These are phyloP conservation scores for Labroides dimidiatus DNA, from an alignment of 2,797 vertebrate species.

Conservation along the genomic window DNA sequence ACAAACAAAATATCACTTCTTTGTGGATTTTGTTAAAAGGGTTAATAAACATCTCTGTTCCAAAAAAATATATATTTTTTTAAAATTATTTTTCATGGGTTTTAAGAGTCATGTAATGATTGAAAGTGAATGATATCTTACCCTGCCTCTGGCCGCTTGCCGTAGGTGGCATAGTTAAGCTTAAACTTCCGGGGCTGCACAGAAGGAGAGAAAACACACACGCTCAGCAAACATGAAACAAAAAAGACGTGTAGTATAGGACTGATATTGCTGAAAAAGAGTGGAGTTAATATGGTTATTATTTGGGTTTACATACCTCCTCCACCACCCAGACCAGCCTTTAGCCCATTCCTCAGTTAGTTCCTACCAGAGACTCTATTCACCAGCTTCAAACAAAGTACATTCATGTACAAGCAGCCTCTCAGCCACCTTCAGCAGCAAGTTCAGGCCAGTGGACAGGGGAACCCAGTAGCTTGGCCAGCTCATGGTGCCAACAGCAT, in stretches of 20 bases:
- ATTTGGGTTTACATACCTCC: conserved; percentile 85
- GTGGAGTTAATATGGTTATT: conserved; percentile 76
- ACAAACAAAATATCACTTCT: too few relatives aligned
- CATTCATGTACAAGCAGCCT: conserved; percentile 81
- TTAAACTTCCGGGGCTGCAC: conserved; percentile 88
- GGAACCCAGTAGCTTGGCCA: conserved; percentile 74
- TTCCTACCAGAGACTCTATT: conserved; percentile 87
- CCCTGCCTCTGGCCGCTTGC: conserved; percentile 87
- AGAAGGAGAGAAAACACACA: conserved; percentile 48
- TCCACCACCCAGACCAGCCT: conserved; percentile 85
- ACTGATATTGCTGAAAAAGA: conserved; percentile 79
- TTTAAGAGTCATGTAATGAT: not conserved
- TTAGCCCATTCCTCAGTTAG: conserved; percentile 87
- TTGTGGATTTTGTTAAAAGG: too few relatives aligned
- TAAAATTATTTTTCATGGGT: too few relatives aligned
- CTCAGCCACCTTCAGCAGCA: conserved; percentile 78
- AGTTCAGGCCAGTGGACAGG: conserved; percentile 71
- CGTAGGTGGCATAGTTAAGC: conserved; percentile 88
- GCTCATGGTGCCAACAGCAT: conserved; percentile 40
- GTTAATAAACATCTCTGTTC: too few relatives aligned
- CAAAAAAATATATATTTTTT: too few relatives aligned
- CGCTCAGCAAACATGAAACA: conserved; percentile 50
- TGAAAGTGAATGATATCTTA: conserved; percentile 62
- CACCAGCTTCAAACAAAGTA: conserved; percentile 86
- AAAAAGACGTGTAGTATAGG: conserved; percentile 75